Percentiles rank a stretch among this genome's conserved stretches.
phyloP scores from a whole-genome alignment of 2,888 invertebrate species.

The Achlya flavicornis region DNA sequence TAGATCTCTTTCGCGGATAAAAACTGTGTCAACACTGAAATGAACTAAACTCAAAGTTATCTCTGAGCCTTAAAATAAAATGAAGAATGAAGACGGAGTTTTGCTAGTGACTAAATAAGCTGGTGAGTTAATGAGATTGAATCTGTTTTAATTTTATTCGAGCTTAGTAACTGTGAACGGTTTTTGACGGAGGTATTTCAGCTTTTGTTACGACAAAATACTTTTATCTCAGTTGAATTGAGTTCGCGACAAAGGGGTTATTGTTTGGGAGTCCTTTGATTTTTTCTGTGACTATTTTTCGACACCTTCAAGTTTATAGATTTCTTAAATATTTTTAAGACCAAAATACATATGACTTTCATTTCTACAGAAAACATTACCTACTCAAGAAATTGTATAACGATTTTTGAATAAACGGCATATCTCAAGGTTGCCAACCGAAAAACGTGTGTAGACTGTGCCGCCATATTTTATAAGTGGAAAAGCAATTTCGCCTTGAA shows the following conservation, averaged over 20 bases:
- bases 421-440: conserved; percentile 17
- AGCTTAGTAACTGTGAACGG: conserved; percentile 27
- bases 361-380: not conserved
- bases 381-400: not conserved
- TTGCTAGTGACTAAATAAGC: conserved; percentile 51
- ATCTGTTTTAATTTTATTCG: conserved; percentile 51
- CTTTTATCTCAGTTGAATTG: conserved; percentile 7
- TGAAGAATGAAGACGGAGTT: conserved; percentile 32
- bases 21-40: conserved; percentile 33
- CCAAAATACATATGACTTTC: too few relatives aligned
- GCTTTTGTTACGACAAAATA: conserved; percentile 12
- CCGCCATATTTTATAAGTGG: conserved; percentile 38
- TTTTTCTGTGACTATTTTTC: not conserved
- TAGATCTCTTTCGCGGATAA: conserved; percentile 32
- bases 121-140: conserved; percentile 54
- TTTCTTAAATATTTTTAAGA: not conserved
- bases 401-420: not conserved
- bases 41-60: conserved; percentile 20
- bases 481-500: conserved; percentile 34
- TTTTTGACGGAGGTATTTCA: conserved; percentile 42
- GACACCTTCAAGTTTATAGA: not conserved
- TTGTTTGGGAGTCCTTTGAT: not conserved
- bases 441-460: conserved; percentile 29
- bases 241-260: conserved; percentile 2
- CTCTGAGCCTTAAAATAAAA: conserved; percentile 24